Evolutionary conservation across 2,888 invertebrate genomes (phyloP), one percentile per base, ranked within the genome.

Genomic region (Seladonia tumulorum): DNA sequence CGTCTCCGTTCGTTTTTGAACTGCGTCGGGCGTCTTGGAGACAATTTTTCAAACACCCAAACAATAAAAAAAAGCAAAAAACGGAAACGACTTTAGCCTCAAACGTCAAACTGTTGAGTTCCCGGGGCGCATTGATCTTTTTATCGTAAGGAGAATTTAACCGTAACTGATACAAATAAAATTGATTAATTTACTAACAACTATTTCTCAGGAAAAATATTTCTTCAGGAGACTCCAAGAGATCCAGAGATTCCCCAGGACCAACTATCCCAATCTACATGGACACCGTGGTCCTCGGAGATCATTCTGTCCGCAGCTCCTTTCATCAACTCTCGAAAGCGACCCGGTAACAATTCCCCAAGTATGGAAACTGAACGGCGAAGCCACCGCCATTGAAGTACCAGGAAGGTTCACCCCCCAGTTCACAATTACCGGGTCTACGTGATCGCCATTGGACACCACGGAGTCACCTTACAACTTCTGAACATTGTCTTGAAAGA

Each of bases 1-100:
- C 35, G 72, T 82, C 57, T 78, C 73, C 8, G 16, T 35, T 68
- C 22, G 39, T 81, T 71, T 80, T 72, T 29, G 25, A 68, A n/a
- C 22, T n/a, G 22, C 63, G 39, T 72, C 71, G 29, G 45, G 60
- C 57, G 47, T 22, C 66, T 18, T 12, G 45, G 78, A 14, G 78
- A 80, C 76, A 82, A 68, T 78, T 73, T 76, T n/a, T 22, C 18
- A n/a, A 63, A 72, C 14, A 29, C 45, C 29, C 66, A 25, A 60
- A 75, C 10, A 1, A 18, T 39, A 1, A 2, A 42, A n/a, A 35
- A n/a, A n/a, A n/a, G n/a, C n/a, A n/a, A n/a, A n/a, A 35, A 22
- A 68, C 10, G 3, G 4, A 35, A 35, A 12, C 18, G 7, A 39
- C 12, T n/a, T 42, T 4, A 10, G 1, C 8, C 35, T 66, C 2